Evolutionary conservation across 2,888 invertebrate species (phyloP).

Genomic region (Caenorhabditis japonica): DNA sequence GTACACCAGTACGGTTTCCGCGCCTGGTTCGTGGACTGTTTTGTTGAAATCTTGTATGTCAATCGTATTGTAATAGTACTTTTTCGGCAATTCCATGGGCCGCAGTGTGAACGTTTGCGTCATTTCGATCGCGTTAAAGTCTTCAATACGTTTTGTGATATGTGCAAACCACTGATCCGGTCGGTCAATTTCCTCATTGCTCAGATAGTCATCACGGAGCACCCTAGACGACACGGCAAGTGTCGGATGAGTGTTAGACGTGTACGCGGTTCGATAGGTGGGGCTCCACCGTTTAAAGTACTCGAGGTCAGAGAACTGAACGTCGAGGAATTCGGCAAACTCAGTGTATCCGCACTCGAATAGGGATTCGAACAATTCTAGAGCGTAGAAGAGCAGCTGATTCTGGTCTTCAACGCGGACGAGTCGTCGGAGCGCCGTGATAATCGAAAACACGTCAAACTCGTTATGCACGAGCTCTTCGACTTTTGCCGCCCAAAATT

Average conservation of each 20-base stretch:
- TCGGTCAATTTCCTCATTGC: constrained; percentile 13
- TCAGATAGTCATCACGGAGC: constrained; percentile 41
- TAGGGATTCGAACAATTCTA: constrained; percentile 44
- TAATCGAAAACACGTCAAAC: constrained; percentile 46
- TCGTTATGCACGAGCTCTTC: constrained; percentile 40
- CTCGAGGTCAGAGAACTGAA: constrained; percentile 13
- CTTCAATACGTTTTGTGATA: constrained; percentile 22
- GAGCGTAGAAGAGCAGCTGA: constrained; percentile 19
- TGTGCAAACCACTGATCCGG: constrained; percentile 52
- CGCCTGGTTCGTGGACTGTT: neutral
- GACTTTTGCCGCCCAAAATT: constrained; percentile 39
- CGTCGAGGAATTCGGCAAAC: constrained; percentile 30
- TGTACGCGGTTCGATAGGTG: constrained; percentile 21
- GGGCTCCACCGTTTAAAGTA: constrained; percentile 60
- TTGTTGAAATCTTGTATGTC: neutral
- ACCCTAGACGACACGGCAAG: constrained; percentile 41
- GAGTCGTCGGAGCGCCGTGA: constrained; percentile 24
- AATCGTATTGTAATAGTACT: constrained; percentile 8
- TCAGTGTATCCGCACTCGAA: constrained; percentile 17
- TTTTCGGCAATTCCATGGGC: constrained; percentile 3
- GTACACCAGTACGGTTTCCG: constrained; percentile 15
- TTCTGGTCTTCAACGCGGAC: constrained; percentile 18
- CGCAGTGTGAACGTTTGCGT: constrained; percentile 22
- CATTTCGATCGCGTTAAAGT: constrained; percentile 14
- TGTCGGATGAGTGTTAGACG: constrained; percentile 51